Evolutionary conservation across 92 coral and sea anemone genomes (phyloP).

Genomic region (Phenganax subtilis): DNA sequence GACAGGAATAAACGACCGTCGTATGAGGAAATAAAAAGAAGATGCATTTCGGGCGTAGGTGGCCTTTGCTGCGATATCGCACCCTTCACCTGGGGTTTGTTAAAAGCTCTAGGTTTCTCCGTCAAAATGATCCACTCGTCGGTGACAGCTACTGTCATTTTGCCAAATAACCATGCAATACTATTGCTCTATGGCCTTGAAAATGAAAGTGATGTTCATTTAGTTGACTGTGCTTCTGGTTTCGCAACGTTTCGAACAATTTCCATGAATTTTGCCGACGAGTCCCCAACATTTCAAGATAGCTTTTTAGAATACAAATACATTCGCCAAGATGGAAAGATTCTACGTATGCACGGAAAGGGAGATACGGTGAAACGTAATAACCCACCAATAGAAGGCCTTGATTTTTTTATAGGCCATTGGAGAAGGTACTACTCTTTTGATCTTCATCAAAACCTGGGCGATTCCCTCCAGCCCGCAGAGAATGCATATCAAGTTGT

Average conservation of each 20-base stretch:
- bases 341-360: slow-evolving; percentile 31
- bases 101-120: neutral
- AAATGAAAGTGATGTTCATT: slow-evolving; percentile 6
- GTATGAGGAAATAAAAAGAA: neutral
- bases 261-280: slow-evolving; percentile 19
- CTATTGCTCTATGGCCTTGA: slow-evolving; percentile 8
- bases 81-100: slow-evolving; percentile 1
- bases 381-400: slow-evolving; percentile 24
- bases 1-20: neutral
- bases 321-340: slow-evolving; percentile 7
- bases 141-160: neutral
- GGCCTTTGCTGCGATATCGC: neutral
- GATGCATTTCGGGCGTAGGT: slow-evolving; percentile 4
- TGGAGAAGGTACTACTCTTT: neutral
- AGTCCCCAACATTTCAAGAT: slow-evolving; percentile 20
- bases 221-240: slow-evolving; percentile 22
- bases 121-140: neutral
- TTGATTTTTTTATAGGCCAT: slow-evolving; percentile 24
- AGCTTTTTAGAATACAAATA: slow-evolving; percentile 21
- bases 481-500: too few species aligned
- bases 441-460: too few species aligned
- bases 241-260: slow-evolving; percentile 20
- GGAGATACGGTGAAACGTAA: slow-evolving; percentile 22
- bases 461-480: too few species aligned
- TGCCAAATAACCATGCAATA: slow-evolving; percentile 6